Base-by-base conservation (phyloP, 2,888 invertebrate genomes). In the Molorchus minor region DNA sequence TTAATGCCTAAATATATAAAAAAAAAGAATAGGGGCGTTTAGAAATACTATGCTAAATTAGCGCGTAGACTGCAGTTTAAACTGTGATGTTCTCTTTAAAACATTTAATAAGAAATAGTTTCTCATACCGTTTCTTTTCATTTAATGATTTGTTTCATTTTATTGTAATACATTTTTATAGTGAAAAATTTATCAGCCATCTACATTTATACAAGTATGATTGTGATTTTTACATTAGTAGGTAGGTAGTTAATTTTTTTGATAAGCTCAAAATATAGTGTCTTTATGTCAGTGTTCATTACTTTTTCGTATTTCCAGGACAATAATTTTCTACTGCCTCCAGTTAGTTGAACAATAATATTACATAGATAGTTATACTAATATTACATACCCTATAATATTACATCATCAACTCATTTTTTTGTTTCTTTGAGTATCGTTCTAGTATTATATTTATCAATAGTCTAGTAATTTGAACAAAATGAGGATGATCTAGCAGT, bases 71-170 rank as follows among this genome's bases (percentile, higher is more conserved):
- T 75, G 77, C 74, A 75, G 76, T 76, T 75, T 71, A 65, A 77
- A 75, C 78, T 79, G 78, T 79, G 78, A 79, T 78, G 74, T 65
- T 72, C 69, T 67, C 58, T 60, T 63, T 75, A 71, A 71, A 73
- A 72, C 62, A 66, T 67, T 45, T 66, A n/a, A n/a, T n/a, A 58
- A 52, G 46, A 19, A 56, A 46, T 63, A 54, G 49, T 64, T 61
- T 67, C 60, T 56, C 51, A 38, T 57, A 51, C 43, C 20, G 38
- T 47, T 56, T 49, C 38, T 38, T 61, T 41, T 65, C 38, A 16
- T 59, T 57, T 62, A 58, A 55, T 59, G 52, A 57, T 65, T 58
- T 46, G 47, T 61, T 65, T 58, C 44, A 56, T 58, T 45, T 56
- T 57, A 53, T 43, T 43, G 46, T 25, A 13, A 16, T 40, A 62